These are phyloP conservation scores for Archips crataeganus DNA, from an alignment of 2,888 invertebrate genomes.

Conservation along the genomic window DNA sequence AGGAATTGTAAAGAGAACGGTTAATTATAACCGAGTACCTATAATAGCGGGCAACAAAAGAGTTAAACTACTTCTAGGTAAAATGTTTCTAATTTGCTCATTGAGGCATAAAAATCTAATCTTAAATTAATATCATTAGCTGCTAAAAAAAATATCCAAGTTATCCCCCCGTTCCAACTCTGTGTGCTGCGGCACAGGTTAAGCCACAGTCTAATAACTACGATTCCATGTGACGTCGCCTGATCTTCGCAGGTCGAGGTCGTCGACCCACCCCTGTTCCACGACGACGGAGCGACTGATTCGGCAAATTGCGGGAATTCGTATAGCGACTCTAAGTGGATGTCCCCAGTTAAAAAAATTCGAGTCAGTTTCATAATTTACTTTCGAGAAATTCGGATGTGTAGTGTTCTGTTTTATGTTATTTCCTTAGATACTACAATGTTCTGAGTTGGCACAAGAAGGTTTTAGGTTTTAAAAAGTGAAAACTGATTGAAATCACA, in stretches of 20 bases:
- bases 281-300: slow-evolving; percentile 17
- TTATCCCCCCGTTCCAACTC: slow-evolving; percentile 45
- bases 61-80: no score
- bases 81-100: no score
- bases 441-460: no score
- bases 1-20: no score
- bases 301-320: slow-evolving; percentile 35
- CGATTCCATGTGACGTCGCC: slow-evolving; percentile 48
- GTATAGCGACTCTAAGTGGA: slow-evolving; percentile 35
- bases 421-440: no score
- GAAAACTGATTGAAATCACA: no score
- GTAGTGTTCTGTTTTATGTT: background rate
- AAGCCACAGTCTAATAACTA: slow-evolving; percentile 61
- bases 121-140: no score
- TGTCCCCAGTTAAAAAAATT: slow-evolving; percentile 7
- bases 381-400: background rate
- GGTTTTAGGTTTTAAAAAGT: no score
- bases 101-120: no score
- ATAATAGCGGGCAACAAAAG: no score
- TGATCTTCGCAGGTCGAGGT: slow-evolving; percentile 42
- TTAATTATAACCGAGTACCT: no score
- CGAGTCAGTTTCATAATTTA: background rate
- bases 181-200: slow-evolving; percentile 51
- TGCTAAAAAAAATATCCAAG: no score
- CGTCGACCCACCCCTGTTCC: slow-evolving; percentile 43